Percentiles rank a stretch among this genome's conserved stretches.
Conservation (phyloP, 1,140 invertebrate genomes). For the Medauroidea extradentata region DNA sequence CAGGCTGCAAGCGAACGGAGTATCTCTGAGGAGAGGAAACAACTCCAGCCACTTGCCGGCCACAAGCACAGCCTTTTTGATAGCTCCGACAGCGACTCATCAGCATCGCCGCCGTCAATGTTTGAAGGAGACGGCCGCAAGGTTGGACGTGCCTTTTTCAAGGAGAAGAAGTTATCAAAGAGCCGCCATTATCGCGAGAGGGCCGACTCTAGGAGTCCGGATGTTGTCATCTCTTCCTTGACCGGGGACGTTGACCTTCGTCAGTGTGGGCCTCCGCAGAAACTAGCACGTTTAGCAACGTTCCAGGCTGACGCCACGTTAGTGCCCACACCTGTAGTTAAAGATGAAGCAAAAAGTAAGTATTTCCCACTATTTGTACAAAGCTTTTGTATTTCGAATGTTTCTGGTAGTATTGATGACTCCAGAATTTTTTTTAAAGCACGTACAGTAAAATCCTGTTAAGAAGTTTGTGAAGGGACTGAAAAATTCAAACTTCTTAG, state of each 20-base stretch:
- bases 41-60: neutral
- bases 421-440: no score
- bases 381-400: no score
- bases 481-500: no score
- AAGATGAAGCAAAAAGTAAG: conserved; percentile 16
- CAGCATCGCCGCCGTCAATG: no score
- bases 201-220: conserved; percentile 44
- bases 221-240: neutral
- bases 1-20: neutral
- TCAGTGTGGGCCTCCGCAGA: conserved; percentile 15
- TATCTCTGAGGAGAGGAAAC: neutral
- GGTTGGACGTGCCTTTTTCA: conserved; percentile 38
- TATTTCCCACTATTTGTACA: neutral
- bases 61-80: no score
- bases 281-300: conserved; percentile 5
- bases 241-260: conserved; percentile 16
- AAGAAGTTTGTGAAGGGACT: no score
- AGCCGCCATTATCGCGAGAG: conserved; percentile 57
- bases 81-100: no score
- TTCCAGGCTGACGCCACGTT: conserved; percentile 3
- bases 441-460: no score
- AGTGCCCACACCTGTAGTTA: no score
- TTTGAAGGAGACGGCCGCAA: no score
- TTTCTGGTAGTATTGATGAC: no score
- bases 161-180: conserved; percentile 56